Evolutionary conservation across 1,140 invertebrate species (phyloP), one percentile per base, ranked within the genome.

Genomic region (Atta cephalotes): DNA sequence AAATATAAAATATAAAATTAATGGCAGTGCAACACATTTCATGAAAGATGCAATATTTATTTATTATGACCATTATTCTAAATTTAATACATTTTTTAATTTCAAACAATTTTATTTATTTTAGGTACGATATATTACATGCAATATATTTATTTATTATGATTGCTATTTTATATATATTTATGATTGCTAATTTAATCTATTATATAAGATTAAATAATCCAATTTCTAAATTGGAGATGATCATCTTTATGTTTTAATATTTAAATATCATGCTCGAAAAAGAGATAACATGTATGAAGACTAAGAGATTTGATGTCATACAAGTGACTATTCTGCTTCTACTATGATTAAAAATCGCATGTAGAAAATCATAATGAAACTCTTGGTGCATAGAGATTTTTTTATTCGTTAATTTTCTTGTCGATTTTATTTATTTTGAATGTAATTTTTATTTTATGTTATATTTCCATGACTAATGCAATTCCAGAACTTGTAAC

Each of bases 181-280:
- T 25, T 25, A 25, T 25, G 25, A 25, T 25, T 25, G 25, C 25
- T 31, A 45, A 45, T 45, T 45, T 45, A 45, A 10, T 39, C 35
- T 39, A 39, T 39, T 39, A 39, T 39, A 39, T 39, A 39, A 39
- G 35, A 9, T 39, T 39, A 18, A 78, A 25, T 31, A 65, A 14
- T 62, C 10, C 12, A 51, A 18, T 53, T 3, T 31, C 0, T 12
- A 63, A 78, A 78, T 9, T 62, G 21, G 16, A 63, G 70, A 74
- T 5, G 31, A 9, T n/a, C 25, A 14, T 6, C 5, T 35, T 78
- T 79, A 28, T 51, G 6, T 79, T 51, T 79, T 18, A 53, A 35
- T 66, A 80, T 80, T 68, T 80, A 51, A 53, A 68, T 78, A n/a
- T 62, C 10, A 45, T n/a, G 14, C 5, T 60, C 18, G 25, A 35